phyloP scores from a whole-genome alignment of 2,113 vertebrate species.

The Cebus imitator region DNA sequence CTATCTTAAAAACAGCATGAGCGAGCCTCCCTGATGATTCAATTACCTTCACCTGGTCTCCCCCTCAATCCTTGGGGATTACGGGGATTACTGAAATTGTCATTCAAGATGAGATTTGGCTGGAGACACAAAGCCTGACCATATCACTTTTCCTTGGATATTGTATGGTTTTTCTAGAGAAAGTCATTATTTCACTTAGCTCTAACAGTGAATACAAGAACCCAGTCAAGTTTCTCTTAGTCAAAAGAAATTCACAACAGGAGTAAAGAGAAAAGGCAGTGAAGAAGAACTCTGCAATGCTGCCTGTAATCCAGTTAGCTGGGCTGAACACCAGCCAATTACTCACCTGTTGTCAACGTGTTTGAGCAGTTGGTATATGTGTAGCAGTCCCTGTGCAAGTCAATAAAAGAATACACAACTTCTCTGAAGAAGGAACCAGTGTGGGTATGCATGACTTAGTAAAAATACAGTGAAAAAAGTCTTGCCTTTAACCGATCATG shows the following conservation, averaged over 20 bases:
- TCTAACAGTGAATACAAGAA: neutral
- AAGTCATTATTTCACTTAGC: neutral
- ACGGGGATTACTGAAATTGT: too few species aligned
- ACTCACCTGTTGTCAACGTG: neutral
- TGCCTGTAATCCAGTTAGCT: neutral
- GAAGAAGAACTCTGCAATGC: neutral
- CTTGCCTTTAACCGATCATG: neutral
- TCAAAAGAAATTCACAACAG: neutral
- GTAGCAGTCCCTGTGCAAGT: neutral
- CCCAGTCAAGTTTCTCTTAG: neutral
- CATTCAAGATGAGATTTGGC: too few species aligned
- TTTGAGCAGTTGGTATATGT: neutral
- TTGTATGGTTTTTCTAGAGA: neutral
- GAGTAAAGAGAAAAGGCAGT: neutral
- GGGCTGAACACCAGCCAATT: neutral
- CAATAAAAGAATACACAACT: neutral
- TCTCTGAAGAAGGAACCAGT: neutral
- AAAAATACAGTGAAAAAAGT: neutral
- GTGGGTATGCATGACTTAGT: neutral
- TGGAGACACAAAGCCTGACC: too few species aligned
- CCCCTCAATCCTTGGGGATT: too few species aligned
- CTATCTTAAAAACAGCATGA: too few species aligned
- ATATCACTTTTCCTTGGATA: neutral
- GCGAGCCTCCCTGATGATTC: too few species aligned
- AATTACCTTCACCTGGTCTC: too few species aligned